Evolutionary conservation across 2,113 vertebrate species (phyloP), one percentile per base, ranked within the genome.

Genomic region (Gnathonemus longibarbis): DNA sequence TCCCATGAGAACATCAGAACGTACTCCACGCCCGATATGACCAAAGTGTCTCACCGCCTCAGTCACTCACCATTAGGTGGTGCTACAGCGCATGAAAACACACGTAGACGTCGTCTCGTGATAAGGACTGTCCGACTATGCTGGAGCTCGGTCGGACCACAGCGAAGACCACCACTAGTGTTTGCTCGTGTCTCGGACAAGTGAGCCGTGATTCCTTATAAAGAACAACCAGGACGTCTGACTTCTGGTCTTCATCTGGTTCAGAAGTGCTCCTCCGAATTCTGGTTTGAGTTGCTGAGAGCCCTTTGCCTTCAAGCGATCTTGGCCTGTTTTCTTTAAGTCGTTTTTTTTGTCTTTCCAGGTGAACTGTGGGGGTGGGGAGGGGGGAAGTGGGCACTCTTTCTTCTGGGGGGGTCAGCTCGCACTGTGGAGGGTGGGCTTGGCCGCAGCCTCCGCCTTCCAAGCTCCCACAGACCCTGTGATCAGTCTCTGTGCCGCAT

Each of bases 161-260:
- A 85, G 46, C 49, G 74, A 85, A 85, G 83, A 85, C 49, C 86
- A 58, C 52, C 49, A 53, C 27, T 87, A 56, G 87, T 66, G 31
- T 39, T 88, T 56, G 35, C 13, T 45, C 53, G 19, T n/a, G 56
- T 49, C 80, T 62, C 24, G 53, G 31, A 88, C 52, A 88, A 58
- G 53, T 27, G 46, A 42, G 46, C 70, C 31, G 27, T 39, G 70
- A 80, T 19, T 77, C 31, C 19, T 84, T 84, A 13, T 46, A 11
- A n/a, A 27, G 46, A 46, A 85, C 42, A 48, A 48, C 8, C 45
- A n/a, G 46, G 46, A 85, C 3, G 21, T 42, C 74, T 80, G 74
- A 17, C 15, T 42, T 77, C 35, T 77, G 70, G 13, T 80, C n/a
- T 70, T 11, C 58, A 66, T 27, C 62, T 11, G 27, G n/a, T 31